Evolutionary conservation across 2,888 invertebrate species (phyloP).

Genomic region (Macropis europaea): DNA sequence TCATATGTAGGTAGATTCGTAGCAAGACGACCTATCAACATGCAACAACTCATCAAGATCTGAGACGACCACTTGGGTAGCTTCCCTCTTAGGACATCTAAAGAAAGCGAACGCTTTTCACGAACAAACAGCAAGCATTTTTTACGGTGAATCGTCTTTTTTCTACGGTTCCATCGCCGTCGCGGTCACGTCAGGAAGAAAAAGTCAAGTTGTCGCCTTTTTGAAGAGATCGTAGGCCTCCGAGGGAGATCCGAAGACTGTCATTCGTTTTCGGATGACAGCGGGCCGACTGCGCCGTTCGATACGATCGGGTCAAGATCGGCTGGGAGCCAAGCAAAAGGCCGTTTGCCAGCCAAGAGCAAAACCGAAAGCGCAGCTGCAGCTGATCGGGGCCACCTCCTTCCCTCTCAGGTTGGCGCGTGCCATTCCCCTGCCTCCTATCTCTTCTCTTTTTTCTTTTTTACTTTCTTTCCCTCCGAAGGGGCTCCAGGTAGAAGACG

Average conservation of each 20-base stretch:
- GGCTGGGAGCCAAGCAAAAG: conserved; percentile 58
- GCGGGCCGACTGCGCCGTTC: conserved; percentile 58
- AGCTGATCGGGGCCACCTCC: conserved; percentile 60
- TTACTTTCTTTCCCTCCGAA: conserved; percentile 39
- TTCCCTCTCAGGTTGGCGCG: conserved; percentile 63
- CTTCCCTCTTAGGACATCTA: too few species aligned
- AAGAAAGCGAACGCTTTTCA: too few species aligned
- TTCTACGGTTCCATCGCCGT: too few species aligned
- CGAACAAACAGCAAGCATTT: too few species aligned
- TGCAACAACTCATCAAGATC: too few species aligned
- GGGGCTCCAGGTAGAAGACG: conserved; percentile 66
- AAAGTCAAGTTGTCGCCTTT: conserved; percentile 61
- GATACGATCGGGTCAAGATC: conserved; percentile 71
- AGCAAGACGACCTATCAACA: too few species aligned
- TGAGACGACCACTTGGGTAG: too few species aligned
- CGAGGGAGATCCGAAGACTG: conserved; percentile 44
- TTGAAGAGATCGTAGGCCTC: conserved; percentile 37
- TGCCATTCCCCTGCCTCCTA: conserved; percentile 64
- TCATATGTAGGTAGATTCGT: too few species aligned
- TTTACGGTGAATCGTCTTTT: too few species aligned
- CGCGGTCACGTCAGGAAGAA: conserved; percentile 48
- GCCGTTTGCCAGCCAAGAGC: conserved; percentile 59
- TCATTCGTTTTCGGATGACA: conserved; percentile 67
- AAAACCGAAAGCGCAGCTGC: conserved; percentile 66
- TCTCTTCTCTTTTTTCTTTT: conserved; percentile 28